A percentile compares a stretch with the other conserved stretches of the same genome.
Evolutionary conservation across 1,140 invertebrate genomes (phyloP).

Genomic region (Solen grandis): DNA sequence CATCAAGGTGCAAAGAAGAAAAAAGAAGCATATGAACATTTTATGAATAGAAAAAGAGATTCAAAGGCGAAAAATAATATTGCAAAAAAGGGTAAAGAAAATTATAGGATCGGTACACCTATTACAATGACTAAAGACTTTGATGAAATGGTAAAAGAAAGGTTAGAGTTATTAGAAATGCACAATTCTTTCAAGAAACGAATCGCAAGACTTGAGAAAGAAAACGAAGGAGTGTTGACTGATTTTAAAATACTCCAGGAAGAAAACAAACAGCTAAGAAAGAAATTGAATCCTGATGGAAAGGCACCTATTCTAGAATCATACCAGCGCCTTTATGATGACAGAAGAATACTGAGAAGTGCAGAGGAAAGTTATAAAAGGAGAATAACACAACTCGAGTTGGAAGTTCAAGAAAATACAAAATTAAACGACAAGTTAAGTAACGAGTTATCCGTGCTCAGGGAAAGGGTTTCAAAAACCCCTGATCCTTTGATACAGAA

Average conservation of each 20-base stretch:
- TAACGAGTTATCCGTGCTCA: constrained; percentile 10
- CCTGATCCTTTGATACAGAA: not conserved
- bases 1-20: not conserved
- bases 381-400: constrained; percentile 26
- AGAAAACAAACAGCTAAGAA: constrained; percentile 25
- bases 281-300: constrained; percentile 38
- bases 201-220: constrained; percentile 27
- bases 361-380: constrained; percentile 45
- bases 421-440: constrained; percentile 13
- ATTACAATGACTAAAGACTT: not conserved
- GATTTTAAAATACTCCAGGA: constrained; percentile 29
- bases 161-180: not conserved
- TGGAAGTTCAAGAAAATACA: constrained; percentile 28
- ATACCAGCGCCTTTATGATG: constrained; percentile 34
- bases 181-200: constrained; percentile 1
- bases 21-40: not conserved
- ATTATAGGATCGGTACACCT: too few relatives aligned
- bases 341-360: constrained; percentile 34
- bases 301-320: constrained; percentile 34
- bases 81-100: too few relatives aligned
- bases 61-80: not conserved
- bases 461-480: not conserved
- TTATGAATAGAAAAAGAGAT: not conserved
- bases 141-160: constrained; percentile 29
- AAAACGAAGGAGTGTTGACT: not conserved